Conservation (phyloP, 2,113 vertebrate genomes). For the Scalopus aquaticus region DNA sequence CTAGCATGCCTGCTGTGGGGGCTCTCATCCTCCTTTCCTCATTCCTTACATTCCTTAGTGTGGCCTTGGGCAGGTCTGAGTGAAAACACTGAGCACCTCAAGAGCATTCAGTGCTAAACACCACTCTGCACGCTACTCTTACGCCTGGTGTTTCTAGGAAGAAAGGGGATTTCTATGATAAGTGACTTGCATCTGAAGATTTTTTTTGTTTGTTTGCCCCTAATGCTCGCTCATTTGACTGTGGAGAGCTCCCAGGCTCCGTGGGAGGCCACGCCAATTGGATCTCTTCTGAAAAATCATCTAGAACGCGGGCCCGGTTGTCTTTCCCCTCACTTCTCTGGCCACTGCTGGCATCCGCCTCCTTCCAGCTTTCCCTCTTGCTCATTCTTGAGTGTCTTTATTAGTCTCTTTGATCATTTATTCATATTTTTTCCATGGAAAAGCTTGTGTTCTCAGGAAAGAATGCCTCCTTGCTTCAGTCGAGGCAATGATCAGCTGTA, state of each 20-base stretch:
- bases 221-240: background rate
- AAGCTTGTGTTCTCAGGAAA: background rate
- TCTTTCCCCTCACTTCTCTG: background rate
- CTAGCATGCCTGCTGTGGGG: background rate
- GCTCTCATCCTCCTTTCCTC: background rate
- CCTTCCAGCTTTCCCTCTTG: background rate
- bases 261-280: accelerated
- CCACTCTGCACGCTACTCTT: background rate
- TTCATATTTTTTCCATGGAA: background rate
- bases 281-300: background rate
- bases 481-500: background rate
- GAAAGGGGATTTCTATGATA: background rate
- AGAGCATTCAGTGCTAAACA: accelerated
- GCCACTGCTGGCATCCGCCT: background rate
- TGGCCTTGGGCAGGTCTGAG: background rate
- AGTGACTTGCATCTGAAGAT: background rate
- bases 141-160: background rate
- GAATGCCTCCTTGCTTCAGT: background rate
- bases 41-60: background rate
- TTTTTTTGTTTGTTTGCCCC: background rate
- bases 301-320: background rate
- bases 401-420: background rate
- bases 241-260: background rate
- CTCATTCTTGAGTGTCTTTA: background rate
- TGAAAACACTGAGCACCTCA: background rate